Percentiles rank a stretch among this genome's conserved stretches.
These are phyloP conservation scores for Gadopsis marmoratus DNA, from an alignment of 2,797 vertebrate genomes.

Conservation along the genomic window DNA sequence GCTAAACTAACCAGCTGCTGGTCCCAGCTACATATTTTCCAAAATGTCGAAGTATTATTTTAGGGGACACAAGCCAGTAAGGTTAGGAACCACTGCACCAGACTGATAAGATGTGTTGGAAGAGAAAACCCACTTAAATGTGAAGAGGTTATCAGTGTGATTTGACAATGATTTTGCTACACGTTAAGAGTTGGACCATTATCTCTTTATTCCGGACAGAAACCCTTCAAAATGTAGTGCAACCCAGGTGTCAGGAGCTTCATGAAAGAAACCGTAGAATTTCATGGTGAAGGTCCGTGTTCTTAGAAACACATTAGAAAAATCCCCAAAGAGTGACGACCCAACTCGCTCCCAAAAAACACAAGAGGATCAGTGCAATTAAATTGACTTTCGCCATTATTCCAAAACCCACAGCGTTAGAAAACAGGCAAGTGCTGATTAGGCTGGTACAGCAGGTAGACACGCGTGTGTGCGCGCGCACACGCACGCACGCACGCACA, in stretches of 20 bases:
- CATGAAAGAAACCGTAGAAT: conserved; percentile 11
- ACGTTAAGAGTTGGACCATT: neutral
- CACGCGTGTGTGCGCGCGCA: neutral
- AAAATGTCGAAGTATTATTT: neutral
- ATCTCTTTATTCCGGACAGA: neutral
- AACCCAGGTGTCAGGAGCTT: conserved; percentile 18
- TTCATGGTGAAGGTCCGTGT: conserved; percentile 2
- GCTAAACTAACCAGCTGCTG: neutral
- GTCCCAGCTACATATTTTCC: neutral
- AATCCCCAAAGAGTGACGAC: conserved; percentile 5
- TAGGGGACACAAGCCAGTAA: neutral
- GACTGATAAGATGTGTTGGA: neutral
- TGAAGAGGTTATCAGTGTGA: neutral
- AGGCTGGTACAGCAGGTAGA: conserved; percentile 67
- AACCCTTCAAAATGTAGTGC: conserved; percentile 10
- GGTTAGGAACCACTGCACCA: neutral
- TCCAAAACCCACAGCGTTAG: conserved; percentile 35
- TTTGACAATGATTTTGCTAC: neutral
- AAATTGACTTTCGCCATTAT: conserved; percentile 27
- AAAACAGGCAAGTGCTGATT: conserved; percentile 68
- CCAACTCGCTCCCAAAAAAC: neutral
- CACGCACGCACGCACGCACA: neutral
- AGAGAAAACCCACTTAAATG: neutral
- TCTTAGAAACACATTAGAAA: conserved; percentile 31
- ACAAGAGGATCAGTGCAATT: conserved; percentile 75